These are phyloP conservation scores for Gerris buenoi DNA, from an alignment of 1,140 invertebrate genomes.

Conservation along the genomic window DNA sequence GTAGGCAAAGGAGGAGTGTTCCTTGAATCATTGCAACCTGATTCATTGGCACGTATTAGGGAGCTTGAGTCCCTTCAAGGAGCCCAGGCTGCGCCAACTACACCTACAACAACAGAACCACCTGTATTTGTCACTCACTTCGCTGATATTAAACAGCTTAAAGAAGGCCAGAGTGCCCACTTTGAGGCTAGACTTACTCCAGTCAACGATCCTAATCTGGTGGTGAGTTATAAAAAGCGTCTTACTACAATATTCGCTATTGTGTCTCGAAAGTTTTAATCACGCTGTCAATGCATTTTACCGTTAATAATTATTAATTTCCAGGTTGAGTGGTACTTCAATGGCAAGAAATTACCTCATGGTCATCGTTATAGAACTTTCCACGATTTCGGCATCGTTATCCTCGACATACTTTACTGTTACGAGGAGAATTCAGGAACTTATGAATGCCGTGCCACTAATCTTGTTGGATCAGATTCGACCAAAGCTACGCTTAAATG, in stretches of 20 bases:
- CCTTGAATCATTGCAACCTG: conserved; percentile 83
- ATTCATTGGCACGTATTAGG: conserved; percentile 75
- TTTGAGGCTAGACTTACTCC: conserved; percentile 83
- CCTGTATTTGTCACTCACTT: conserved; percentile 85
- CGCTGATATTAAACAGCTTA: conserved; percentile 57
- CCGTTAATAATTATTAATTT: conserved; percentile 18
- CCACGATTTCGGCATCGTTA: conserved; percentile 94
- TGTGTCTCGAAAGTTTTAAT: too few relatives aligned
- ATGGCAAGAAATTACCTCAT: conserved; percentile 78
- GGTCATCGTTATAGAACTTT: conserved; percentile 89
- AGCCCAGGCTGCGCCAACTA: conserved; percentile 41
- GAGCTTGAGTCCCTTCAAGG: conserved; percentile 53
- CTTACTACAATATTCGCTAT: neutral
- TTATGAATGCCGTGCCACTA: conserved; percentile 81
- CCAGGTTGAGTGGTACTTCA: conserved; percentile 85
- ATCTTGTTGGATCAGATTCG: conserved; percentile 76
- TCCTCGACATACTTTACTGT: conserved; percentile 88
- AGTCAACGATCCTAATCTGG: conserved; percentile 78
- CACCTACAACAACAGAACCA: conserved; percentile 56
- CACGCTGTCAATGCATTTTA: too few relatives aligned
- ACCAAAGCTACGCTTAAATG: conserved; percentile 76
- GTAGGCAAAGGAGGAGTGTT: conserved; percentile 78
- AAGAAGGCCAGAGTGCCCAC: conserved; percentile 86
- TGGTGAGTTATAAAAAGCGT: conserved; percentile 27
- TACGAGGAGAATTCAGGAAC: conserved; percentile 92